Conservation (phyloP, 2,888 invertebrate species). For the Muschampia staudingeri region DNA sequence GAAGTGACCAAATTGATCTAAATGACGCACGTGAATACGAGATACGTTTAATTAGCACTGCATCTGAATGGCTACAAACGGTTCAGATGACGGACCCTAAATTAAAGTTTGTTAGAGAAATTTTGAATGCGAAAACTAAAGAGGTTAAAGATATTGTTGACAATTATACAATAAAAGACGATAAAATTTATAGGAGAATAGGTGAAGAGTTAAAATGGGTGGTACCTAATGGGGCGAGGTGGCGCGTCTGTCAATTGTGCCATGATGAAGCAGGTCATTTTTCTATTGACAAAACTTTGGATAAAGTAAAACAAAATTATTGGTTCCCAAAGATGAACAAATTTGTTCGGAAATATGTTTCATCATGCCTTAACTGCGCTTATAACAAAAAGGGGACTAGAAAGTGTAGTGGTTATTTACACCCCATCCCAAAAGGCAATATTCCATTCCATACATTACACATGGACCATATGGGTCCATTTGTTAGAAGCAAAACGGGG, state of each 20-base stretch:
- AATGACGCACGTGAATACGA: not conserved
- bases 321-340: not conserved
- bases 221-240: not conserved
- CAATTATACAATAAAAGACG: not conserved
- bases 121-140: not conserved
- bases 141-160: not conserved
- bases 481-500: not conserved
- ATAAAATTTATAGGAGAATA: not conserved
- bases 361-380: not conserved
- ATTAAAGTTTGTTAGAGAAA: not conserved
- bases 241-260: not conserved
- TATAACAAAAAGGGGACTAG: not conserved
- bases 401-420: not conserved
- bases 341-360: conserved; percentile 4
- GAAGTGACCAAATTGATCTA: not conserved
- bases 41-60: not conserved
- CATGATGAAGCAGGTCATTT: conserved; percentile 12
- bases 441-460: conserved; percentile 20
- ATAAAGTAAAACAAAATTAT: not conserved
- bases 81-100: not conserved
- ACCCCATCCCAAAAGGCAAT: not conserved
- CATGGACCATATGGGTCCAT: conserved; percentile 14
- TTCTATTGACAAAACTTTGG: not conserved
- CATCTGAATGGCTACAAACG: not conserved
- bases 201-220: not conserved